phyloP scores from a whole-genome alignment of 2,888 invertebrate genomes.

The Julus scanicus region DNA sequence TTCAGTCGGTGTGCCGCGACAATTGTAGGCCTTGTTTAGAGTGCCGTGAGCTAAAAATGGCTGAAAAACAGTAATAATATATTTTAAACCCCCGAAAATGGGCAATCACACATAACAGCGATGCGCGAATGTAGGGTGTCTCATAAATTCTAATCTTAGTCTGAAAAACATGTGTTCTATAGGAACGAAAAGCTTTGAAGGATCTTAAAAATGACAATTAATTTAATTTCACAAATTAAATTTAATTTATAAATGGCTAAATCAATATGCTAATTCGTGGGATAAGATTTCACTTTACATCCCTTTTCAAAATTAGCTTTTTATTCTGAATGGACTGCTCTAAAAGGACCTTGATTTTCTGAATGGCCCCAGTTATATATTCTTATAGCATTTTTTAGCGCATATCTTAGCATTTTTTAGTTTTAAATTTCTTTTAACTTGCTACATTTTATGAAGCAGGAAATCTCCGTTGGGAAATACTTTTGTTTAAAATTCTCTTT shows the following conservation, averaged over 20 bases:
- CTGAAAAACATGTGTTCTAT: too few species aligned
- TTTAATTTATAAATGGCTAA: too few species aligned
- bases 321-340: not conserved
- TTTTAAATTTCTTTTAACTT: not conserved
- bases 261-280: too few species aligned
- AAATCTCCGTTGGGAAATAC: constrained; percentile 9
- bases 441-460: not conserved
- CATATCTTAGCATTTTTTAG: not conserved
- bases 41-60: too few species aligned
- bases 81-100: not conserved
- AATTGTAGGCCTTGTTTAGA: too few species aligned
- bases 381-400: not conserved
- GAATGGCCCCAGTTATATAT: not conserved
- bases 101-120: not conserved
- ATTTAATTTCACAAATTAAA: too few species aligned
- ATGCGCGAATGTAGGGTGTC: not conserved
- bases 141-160: not conserved
- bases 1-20: too few species aligned
- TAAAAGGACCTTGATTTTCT: not conserved
- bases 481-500: not conserved
- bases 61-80: too few species aligned
- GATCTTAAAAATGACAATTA: too few species aligned
- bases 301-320: too few species aligned
- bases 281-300: too few species aligned
- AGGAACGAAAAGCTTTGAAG: too few species aligned